Evolutionary conservation across 1,140 invertebrate genomes (phyloP).

Genomic region (Reticulitermes speratus): DNA sequence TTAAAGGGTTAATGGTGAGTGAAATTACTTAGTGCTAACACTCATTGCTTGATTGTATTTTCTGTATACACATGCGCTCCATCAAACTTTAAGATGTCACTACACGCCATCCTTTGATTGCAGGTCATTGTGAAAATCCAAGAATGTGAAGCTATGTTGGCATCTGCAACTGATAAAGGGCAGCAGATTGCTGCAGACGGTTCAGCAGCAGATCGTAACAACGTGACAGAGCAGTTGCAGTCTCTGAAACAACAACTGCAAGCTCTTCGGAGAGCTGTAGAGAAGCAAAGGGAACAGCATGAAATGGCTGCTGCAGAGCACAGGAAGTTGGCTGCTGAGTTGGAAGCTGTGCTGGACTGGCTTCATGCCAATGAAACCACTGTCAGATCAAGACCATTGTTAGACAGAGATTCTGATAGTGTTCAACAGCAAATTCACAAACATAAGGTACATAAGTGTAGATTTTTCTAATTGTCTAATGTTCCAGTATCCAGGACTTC

Average conservation of each 20-base stretch:
- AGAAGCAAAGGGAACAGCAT: conserved; percentile 81
- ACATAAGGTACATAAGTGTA: conserved; percentile 57
- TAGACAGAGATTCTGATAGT: conserved; percentile 74
- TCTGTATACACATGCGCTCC: no score
- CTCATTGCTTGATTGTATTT: no score
- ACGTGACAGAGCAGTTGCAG: conserved; percentile 83
- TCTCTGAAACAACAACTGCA: conserved; percentile 81
- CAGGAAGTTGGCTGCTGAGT: conserved; percentile 73
- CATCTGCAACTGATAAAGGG: conserved; percentile 85
- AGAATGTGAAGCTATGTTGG: conserved; percentile 83
- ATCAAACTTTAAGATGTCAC: no score
- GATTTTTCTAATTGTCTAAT: neutral
- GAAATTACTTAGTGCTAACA: no score
- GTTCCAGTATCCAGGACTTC: no score
- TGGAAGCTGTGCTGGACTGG: conserved; percentile 80
- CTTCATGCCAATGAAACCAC: conserved; percentile 80
- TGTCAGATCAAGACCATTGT: conserved; percentile 76
- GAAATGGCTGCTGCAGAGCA: conserved; percentile 85
- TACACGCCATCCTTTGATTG: neutral
- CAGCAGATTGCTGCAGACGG: conserved; percentile 88
- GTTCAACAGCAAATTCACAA: conserved; percentile 80
- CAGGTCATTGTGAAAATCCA: conserved; percentile 70
- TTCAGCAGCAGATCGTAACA: conserved; percentile 79
- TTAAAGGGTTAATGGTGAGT: no score
- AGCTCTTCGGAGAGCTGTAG: conserved; percentile 74